Conservation (phyloP, 2,888 invertebrate genomes). For the Linnaemya tessellans region DNA sequence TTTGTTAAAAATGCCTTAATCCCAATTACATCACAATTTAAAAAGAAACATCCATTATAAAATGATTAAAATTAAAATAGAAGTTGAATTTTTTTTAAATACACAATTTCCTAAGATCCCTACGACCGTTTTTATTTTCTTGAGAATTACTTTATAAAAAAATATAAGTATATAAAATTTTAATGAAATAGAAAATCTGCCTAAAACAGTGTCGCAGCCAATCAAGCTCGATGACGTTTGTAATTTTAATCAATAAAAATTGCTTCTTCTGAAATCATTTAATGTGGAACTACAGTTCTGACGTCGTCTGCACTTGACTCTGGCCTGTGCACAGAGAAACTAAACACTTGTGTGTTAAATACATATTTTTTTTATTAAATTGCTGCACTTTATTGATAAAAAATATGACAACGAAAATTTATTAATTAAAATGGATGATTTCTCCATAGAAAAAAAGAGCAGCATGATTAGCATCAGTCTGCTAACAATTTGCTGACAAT, state of each 20-base stretch:
- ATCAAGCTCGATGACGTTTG: background rate
- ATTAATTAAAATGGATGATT: slow-evolving; percentile 50
- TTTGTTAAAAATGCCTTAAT: background rate
- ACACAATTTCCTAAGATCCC: too few species aligned
- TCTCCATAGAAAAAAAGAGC: background rate
- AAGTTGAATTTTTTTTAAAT: too few species aligned
- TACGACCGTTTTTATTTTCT: too few species aligned
- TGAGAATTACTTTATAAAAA: background rate
- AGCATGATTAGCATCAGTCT: background rate
- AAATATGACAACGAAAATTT: slow-evolving; percentile 16
- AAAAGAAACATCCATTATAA: background rate
- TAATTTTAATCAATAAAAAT: slow-evolving; percentile 20
- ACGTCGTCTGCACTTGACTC: slow-evolving; percentile 27
- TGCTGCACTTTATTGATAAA: background rate
- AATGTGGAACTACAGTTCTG: background rate
- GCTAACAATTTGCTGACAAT: slow-evolving; percentile 15
- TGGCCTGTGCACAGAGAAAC: background rate
- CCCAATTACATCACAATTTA: background rate
- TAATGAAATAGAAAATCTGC: background rate
- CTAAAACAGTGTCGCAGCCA: background rate
- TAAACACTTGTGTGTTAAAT: background rate
- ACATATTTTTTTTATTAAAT: background rate
- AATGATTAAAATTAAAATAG: too few species aligned
- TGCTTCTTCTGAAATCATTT: background rate
- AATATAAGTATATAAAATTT: background rate